Percentiles rank a stretch among this genome's conserved stretches.
Conservation (phyloP, 2,888 invertebrate genomes). For the Nomada hirtipes region DNA sequence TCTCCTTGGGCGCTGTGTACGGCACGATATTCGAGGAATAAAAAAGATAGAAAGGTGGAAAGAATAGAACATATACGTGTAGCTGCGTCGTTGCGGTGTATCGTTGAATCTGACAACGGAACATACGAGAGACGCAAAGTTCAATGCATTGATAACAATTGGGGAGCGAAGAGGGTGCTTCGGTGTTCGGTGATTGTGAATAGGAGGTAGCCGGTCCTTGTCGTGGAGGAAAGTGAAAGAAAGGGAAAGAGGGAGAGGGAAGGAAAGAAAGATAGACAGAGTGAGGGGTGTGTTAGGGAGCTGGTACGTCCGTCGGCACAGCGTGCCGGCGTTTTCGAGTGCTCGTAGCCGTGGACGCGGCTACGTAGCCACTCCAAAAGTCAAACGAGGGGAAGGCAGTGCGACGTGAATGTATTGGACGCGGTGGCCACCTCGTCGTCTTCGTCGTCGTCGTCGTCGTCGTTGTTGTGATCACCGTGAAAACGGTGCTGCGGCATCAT, state of each 20-base stretch:
- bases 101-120: not conserved
- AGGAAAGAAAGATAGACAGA: not conserved
- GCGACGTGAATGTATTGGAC: conserved; percentile 76
- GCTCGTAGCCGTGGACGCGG: conserved; percentile 41
- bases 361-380: conserved; percentile 23
- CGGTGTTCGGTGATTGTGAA: conserved; percentile 39
- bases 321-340: conserved; percentile 49
- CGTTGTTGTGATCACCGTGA: conserved; percentile 73
- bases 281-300: not conserved
- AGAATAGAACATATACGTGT: not conserved
- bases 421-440: conserved; percentile 77
- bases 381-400: conserved; percentile 28
- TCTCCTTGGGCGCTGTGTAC: not conserved
- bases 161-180: conserved; percentile 38
- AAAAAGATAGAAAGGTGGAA: not conserved
- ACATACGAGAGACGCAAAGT: conserved; percentile 30
- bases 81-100: conserved; percentile 1
- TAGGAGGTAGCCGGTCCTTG: not conserved
- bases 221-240: not conserved
- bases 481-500: conserved; percentile 36
- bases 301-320: conserved; percentile 6
- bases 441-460: conserved; percentile 80
- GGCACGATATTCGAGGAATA: not conserved
- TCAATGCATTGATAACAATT: conserved; percentile 46
- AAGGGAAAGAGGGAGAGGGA: not conserved